Evolutionary conservation across 2,888 invertebrate species (phyloP).

Genomic region (Thera obeliscata): DNA sequence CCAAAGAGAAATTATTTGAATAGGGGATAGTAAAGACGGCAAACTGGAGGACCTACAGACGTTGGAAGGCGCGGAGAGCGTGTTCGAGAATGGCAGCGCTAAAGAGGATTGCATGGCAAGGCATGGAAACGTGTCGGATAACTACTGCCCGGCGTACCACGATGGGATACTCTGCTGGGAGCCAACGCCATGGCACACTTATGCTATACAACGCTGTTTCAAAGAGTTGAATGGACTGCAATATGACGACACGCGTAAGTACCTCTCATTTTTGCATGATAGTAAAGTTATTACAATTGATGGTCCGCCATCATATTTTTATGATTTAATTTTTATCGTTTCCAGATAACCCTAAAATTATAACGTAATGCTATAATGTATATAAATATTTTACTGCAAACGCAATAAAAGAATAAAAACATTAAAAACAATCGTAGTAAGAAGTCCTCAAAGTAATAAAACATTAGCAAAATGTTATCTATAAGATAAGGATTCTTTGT

Average conservation of each 20-base stretch:
- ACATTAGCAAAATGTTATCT: too few species aligned
- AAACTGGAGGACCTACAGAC: slow-evolving; percentile 82
- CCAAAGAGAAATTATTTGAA: slow-evolving; percentile 50
- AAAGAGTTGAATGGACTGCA: slow-evolving; percentile 90
- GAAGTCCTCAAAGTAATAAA: too few species aligned
- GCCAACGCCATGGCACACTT: slow-evolving; percentile 87
- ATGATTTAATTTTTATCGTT: neutral
- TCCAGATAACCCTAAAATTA: neutral
- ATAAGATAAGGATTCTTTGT: too few species aligned
- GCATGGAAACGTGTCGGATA: slow-evolving; percentile 58
- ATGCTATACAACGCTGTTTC: slow-evolving; percentile 91
- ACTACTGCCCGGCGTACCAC: slow-evolving; percentile 87
- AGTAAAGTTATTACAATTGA: neutral
- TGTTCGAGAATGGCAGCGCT: slow-evolving; percentile 69
- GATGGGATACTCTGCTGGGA: slow-evolving; percentile 94
- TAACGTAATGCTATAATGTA: neutral
- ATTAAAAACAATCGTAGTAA: neutral
- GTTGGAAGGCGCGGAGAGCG: slow-evolving; percentile 66
- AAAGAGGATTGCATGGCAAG: slow-evolving; percentile 68
- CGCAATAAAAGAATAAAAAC: too few species aligned
- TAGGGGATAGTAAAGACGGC: slow-evolving; percentile 51
- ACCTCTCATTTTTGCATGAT: neutral
- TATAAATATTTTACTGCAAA: too few species aligned
- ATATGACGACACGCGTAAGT: slow-evolving; percentile 94
- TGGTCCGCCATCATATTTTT: neutral